phyloP scores from a whole-genome alignment of 2,113 vertebrate species.

The Proteles cristata region DNA sequence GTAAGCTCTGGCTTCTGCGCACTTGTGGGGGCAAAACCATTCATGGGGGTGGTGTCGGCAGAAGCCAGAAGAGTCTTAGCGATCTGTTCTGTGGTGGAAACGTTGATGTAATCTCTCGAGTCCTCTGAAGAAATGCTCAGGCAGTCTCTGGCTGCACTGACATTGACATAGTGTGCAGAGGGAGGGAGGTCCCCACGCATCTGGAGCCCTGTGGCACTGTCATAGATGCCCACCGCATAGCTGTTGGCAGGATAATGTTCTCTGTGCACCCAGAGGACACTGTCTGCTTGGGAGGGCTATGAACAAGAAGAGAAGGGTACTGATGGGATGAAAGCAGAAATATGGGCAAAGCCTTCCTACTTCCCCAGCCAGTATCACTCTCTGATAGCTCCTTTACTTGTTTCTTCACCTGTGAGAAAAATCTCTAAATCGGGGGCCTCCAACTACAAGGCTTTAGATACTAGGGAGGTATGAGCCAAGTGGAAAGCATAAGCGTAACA shows the following conservation, averaged over 20 bases:
- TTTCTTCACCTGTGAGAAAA: background rate
- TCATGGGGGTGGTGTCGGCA: background rate
- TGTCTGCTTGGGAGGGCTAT: slow-evolving; percentile 25
- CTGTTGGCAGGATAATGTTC: background rate
- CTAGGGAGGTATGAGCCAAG: background rate
- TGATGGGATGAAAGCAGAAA: background rate
- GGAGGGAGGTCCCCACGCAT: background rate
- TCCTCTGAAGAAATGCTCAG: slow-evolving; percentile 67
- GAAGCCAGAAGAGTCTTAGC: background rate
- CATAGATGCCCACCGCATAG: slow-evolving; percentile 48
- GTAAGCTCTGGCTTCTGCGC: background rate
- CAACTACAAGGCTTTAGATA: background rate
- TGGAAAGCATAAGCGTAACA: background rate
- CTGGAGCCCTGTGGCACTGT: slow-evolving; percentile 23
- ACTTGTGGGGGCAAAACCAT: background rate
- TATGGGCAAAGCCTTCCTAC: background rate
- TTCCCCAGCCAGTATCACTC: background rate
- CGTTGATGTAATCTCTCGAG: slow-evolving; percentile 72
- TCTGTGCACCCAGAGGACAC: background rate
- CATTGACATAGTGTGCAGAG: background rate
- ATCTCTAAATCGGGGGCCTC: background rate
- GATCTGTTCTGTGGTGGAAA: slow-evolving; percentile 12
- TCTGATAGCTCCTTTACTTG: background rate
- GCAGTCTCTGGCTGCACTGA: background rate
- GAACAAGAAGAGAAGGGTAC: slow-evolving; percentile 2